Evolutionary conservation across 2,888 invertebrate genomes (phyloP), one percentile per base, ranked within the genome.

Genomic region (Lutraria lutraria): DNA sequence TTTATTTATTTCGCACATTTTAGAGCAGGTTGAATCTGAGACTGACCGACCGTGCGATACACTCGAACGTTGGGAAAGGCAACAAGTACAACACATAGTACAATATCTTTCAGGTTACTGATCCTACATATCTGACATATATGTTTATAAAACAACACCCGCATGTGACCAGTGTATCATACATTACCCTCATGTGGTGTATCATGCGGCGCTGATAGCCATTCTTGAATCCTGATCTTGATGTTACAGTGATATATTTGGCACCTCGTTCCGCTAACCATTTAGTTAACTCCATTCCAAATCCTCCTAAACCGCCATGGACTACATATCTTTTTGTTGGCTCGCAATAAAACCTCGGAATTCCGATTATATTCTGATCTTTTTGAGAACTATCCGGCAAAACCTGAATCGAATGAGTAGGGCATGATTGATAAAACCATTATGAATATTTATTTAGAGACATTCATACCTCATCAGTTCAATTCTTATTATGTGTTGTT

Each of bases 121-220:
- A 43, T 43, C 8, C 43, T 4, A 43, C 43, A 43, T 8, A 43
- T 43, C 43, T 43, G 43, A 43, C 43, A 43, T 43, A 8, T 43
- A 43, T 43, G 43, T 43, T 43, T 43, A 43, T 43, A 43, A 43
- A 43, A 43, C n/a, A 56, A 8, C 12, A 90, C 90, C 89, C 95
- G 93, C 97, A 97, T 97, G 92, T 98, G 97, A n/a, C n/a, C n/a
- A n/a, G n/a, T n/a, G n/a, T n/a, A n/a, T n/a, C n/a, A 53, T 8
- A 53, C 53, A 56, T 56, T 56, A 90, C 90, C 89, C 95, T 93
- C 97, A 97, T 97, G 92, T 98, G 97, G 87, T 98, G 97, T 10
- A 99, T 97, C 97, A 98, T 98, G 92, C 98, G 97, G 0, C 98
- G 97, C 97, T 99, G 99, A 97, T 99, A 99, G 79, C 99, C 99